A percentile compares a stretch with the other conserved stretches of the same genome.
These are phyloP conservation scores for Nerophis ophidion DNA, from an alignment of 2,113 vertebrate genomes.

Conservation along the genomic window DNA sequence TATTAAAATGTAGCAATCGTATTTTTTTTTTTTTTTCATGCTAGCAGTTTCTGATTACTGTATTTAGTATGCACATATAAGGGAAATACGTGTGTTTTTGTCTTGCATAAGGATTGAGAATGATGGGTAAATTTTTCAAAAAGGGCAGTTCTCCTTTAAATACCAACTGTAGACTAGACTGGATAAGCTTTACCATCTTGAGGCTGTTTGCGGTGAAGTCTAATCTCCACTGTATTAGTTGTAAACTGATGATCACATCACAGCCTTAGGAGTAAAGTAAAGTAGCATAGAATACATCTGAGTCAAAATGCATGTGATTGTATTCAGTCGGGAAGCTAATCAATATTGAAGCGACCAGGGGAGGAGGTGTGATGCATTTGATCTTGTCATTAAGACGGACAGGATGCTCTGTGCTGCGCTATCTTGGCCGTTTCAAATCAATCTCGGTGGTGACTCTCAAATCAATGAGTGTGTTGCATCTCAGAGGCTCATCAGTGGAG, in stretches of 20 bases:
- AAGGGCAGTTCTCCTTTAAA: background rate
- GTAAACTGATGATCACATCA: slow-evolving; percentile 11
- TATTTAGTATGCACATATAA: no score
- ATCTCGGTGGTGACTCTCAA: slow-evolving; percentile 66
- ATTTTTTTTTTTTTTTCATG: no score
- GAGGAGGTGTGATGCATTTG: slow-evolving; percentile 65
- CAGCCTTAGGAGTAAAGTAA: slow-evolving; percentile 28
- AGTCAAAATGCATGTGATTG: slow-evolving; percentile 41
- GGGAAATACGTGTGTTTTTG: no score
- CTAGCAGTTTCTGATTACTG: no score
- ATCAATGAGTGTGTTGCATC: slow-evolving; percentile 72
- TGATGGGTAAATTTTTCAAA: no score
- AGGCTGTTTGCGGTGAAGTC: background rate
- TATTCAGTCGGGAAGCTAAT: slow-evolving; percentile 41
- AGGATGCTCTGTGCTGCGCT: slow-evolving; percentile 44
- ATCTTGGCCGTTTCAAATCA: slow-evolving; percentile 70
- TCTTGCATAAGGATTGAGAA: no score
- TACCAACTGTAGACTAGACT: no score
- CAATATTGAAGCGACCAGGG: slow-evolving; percentile 31
- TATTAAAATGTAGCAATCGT: no score
- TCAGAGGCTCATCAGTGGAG: slow-evolving; percentile 64
- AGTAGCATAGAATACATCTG: slow-evolving; percentile 21
- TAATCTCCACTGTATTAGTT: background rate
- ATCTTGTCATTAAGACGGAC: slow-evolving; percentile 67
- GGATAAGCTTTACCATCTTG: background rate